These are phyloP conservation scores for Bugula neritina DNA, from an alignment of 2,888 invertebrate species.

Conservation along the genomic window DNA sequence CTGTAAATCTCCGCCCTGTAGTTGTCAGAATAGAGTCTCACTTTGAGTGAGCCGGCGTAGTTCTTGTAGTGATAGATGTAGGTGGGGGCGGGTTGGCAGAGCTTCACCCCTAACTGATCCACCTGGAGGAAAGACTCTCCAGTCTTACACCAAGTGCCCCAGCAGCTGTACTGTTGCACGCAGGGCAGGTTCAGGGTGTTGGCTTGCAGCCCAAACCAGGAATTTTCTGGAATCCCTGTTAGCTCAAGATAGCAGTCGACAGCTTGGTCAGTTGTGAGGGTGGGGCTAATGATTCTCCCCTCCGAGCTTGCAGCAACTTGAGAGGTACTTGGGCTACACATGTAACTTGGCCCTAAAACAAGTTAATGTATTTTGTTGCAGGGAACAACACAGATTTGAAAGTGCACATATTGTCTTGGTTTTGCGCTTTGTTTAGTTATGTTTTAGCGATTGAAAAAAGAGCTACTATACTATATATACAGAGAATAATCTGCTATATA, in stretches of 20 bases:
- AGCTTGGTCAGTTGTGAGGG: neutral
- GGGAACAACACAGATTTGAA: no score
- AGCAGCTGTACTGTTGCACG: neutral
- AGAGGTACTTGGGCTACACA: no score
- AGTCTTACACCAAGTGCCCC: neutral
- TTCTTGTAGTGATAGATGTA: neutral
- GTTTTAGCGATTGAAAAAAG: no score
- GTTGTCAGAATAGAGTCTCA: neutral
- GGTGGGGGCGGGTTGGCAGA: neutral
- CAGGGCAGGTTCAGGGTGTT: neutral
- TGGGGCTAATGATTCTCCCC: no score
- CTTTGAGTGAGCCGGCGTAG: neutral
- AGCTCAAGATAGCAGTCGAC: neutral
- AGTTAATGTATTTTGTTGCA: no score
- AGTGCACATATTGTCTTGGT: no score
- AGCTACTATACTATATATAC: no score
- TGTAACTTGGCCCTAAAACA: no score
- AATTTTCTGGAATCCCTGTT: neutral
- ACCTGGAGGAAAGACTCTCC: neutral
- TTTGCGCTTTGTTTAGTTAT: no score
- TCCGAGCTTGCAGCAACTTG: no score
- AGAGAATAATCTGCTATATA: no score
- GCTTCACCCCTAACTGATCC: neutral
- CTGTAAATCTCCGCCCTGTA: neutral
- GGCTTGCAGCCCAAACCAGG: neutral